Conservation (phyloP, 2,888 invertebrate genomes). For the Cyclophora punctaria region DNA sequence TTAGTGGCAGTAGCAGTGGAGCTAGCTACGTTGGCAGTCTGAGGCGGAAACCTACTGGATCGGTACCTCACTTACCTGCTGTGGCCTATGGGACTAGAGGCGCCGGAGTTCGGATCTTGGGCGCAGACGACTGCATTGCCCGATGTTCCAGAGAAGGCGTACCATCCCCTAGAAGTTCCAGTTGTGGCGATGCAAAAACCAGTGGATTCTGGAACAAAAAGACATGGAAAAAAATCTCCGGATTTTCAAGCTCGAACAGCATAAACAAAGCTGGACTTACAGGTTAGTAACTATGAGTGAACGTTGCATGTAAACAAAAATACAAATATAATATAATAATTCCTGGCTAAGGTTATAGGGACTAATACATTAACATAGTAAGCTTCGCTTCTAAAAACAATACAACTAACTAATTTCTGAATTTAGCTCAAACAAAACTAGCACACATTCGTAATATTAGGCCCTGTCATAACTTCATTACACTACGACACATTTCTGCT, state of each 20-base stretch:
- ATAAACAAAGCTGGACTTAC: constrained; percentile 79
- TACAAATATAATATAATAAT: not conserved
- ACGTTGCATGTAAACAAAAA: constrained; percentile 3
- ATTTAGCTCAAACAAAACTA: constrained; percentile 52
- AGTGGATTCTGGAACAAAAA: constrained; percentile 83
- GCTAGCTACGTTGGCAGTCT: constrained; percentile 86
- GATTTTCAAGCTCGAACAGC: constrained; percentile 81
- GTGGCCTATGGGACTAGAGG: constrained; percentile 71
- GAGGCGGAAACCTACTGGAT: constrained; percentile 72
- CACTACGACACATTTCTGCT: constrained; percentile 32
- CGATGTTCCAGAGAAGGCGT: constrained; percentile 52
- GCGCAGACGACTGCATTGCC: constrained; percentile 57
- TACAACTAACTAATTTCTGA: constrained; percentile 33
- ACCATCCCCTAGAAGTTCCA: constrained; percentile 63
- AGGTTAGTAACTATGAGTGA: constrained; percentile 68
- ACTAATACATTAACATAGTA: constrained; percentile 6
- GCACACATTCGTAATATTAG: constrained; percentile 32
- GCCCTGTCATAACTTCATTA: constrained; percentile 29
- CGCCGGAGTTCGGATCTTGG: constrained; percentile 63
- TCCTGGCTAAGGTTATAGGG: not conserved
- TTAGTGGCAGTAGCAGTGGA: constrained; percentile 88
- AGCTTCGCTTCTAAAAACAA: constrained; percentile 15
- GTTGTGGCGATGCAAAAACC: constrained; percentile 65
- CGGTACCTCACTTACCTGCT: constrained; percentile 67
- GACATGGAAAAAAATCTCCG: constrained; percentile 85